Conservation (phyloP, 2,113 vertebrate species). For the Hiodon alosoides region DNA sequence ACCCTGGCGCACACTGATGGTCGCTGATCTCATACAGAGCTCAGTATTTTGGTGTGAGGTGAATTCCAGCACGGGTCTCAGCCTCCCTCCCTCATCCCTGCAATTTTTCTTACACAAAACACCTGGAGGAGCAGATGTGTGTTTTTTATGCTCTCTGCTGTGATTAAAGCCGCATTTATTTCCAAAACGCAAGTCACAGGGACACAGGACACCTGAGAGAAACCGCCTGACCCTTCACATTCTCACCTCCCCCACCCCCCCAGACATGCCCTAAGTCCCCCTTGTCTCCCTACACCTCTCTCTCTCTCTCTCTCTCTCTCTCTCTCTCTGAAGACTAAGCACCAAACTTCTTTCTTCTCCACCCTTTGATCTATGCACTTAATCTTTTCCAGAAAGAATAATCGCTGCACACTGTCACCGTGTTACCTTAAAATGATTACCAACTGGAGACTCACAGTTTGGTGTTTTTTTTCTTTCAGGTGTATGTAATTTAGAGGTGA, state of each 20-base stretch:
- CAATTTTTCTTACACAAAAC: neutral
- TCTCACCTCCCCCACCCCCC: neutral
- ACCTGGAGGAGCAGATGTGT: neutral
- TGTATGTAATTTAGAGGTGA: neutral
- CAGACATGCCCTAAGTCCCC: neutral
- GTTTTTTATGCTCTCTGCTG: neutral
- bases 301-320: neutral
- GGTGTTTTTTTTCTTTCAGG: neutral
- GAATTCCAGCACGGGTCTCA: conserved; percentile 3
- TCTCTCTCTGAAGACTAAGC: neutral
- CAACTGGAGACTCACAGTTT: neutral
- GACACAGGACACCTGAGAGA: neutral
- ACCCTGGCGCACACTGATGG: neutral
- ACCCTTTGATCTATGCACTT: conserved; percentile 13
- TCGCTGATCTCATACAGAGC: neutral
- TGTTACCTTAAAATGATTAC: conserved; percentile 2
- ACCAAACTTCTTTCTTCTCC: conserved; percentile 6
- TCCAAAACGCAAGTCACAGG: neutral
- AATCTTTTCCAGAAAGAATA: conserved; percentile 7
- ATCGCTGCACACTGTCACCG: neutral
- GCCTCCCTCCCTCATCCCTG: no score
- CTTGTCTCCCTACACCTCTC: neutral
- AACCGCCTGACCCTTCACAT: neutral
- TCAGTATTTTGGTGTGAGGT: neutral
- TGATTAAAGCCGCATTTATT: neutral